These are phyloP conservation scores for Axinella damicornis DNA, from an alignment of 37 sponge, comb jelly and placozoan species.

Conservation along the genomic window DNA sequence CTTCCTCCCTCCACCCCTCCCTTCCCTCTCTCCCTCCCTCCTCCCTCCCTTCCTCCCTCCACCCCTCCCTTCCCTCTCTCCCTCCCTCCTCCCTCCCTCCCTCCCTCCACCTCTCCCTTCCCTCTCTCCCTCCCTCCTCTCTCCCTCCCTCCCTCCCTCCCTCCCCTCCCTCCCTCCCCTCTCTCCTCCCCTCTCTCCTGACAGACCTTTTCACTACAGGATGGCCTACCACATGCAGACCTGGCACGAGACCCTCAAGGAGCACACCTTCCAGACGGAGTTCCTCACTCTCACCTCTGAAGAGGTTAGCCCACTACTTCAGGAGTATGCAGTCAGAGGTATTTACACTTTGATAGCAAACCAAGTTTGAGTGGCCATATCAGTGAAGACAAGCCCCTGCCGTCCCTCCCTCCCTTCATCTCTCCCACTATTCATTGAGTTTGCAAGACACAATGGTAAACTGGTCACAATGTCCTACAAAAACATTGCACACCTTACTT, in stretches of 20 bases:
- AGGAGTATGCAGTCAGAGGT: too few species aligned
- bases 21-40: conserved; percentile 19
- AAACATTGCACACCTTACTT: too few species aligned
- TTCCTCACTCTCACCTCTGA: conserved; percentile 58
- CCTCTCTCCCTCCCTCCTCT: background rate
- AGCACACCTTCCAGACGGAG: conserved; percentile 60
- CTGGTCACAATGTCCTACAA: too few species aligned
- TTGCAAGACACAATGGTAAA: too few species aligned
- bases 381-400: too few species aligned
- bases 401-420: too few species aligned
- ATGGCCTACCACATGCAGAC: conserved; percentile 19
- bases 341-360: too few species aligned
- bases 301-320: conserved; percentile 13
- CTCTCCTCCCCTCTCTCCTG: background rate
- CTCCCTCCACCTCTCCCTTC: background rate
- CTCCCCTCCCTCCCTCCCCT: background rate
- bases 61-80: background rate
- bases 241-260: conserved; percentile 53
- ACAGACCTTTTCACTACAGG: conserved; percentile 35
- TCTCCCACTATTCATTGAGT: too few species aligned
- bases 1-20: too few species aligned
- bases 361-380: too few species aligned
- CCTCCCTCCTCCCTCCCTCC: conserved; percentile 9
- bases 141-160: background rate
- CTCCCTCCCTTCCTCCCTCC: background rate